Evolutionary conservation across 2,113 vertebrate genomes (phyloP).

Genomic region (Cygnus atratus): DNA sequence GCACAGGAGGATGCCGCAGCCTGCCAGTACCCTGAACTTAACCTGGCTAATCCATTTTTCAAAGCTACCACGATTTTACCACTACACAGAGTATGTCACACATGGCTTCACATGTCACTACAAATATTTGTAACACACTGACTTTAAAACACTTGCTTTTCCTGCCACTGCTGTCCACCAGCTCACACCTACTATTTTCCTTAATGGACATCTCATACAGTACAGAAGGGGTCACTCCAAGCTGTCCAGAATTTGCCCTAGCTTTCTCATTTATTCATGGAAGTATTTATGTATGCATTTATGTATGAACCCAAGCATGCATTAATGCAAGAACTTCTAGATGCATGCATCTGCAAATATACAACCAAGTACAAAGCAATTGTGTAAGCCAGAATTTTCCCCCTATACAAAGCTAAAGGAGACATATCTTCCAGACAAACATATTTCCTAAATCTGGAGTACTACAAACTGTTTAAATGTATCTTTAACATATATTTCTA

Average conservation of each 20-base stretch:
- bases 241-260: not conserved
- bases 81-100: not conserved
- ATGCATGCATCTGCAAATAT: not conserved
- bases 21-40: not conserved
- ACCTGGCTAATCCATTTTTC: not conserved
- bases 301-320: accelerated
- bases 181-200: not conserved
- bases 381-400: not conserved
- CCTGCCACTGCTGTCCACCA: not conserved
- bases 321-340: not conserved
- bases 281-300: not conserved
- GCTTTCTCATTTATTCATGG: not conserved
- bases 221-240: not conserved
- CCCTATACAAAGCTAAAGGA: not conserved
- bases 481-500: not conserved
- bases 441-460: not conserved
- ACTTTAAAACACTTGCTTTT: not conserved
- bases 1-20: not conserved
- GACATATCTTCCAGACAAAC: not conserved
- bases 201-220: not conserved
- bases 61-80: not conserved
- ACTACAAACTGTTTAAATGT: not conserved
- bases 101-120: not conserved
- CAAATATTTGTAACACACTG: not conserved
- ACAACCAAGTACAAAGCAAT: not conserved